Evolutionary conservation across 64 coral and sea anemone species (phyloP), one percentile per base, ranked within the genome.

Genomic region (Trachythela sp.): DNA sequence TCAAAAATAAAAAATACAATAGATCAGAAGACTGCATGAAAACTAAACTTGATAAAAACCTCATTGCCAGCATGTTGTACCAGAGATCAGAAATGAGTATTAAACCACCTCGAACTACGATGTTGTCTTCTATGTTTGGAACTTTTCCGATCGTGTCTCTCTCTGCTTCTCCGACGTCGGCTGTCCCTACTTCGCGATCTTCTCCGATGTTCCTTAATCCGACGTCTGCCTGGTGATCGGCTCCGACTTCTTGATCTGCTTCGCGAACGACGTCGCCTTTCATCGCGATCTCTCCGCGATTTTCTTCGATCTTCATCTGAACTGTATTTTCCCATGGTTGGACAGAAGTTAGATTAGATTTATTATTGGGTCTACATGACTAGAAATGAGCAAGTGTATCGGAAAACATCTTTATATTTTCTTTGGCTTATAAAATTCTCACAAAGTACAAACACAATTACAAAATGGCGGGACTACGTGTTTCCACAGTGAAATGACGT

Each of bases 281-380:
- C 42, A 45, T 45, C 30, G 59, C 30, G 30, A 6, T 68, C 30
- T 31, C 30, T 68, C 59, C 59, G 20, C 30, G 59, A 80, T 39
- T 18, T 80, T 80, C 75, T 20, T 80, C 75, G 75, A 30, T 80
- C 75, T 15, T 80, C 75, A 29, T 80, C 75, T 80, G 75, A 80
- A 80, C 37, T 39, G 37, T 80, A 35, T 22, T 36, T 80, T 8
- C 75, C 75, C 75, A 80, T 80, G 33, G 30, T 4, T 7, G 31
- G 13, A n/a, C 8, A 70, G 8, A 32, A 32, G 2, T 4, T 29
- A 13, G 4, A 36, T 15, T 9, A 36, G 9, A 34, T 39, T 35
- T 36, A 4, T 39, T 37, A 35, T 15, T 9, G 13, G 75, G 15
- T 80, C 13, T 37, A 37, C 75, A 37, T 80, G 2, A 35, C 75